These are phyloP conservation scores for Parambassis ranga DNA, from an alignment of 2,797 vertebrate genomes.

Conservation along the genomic window DNA sequence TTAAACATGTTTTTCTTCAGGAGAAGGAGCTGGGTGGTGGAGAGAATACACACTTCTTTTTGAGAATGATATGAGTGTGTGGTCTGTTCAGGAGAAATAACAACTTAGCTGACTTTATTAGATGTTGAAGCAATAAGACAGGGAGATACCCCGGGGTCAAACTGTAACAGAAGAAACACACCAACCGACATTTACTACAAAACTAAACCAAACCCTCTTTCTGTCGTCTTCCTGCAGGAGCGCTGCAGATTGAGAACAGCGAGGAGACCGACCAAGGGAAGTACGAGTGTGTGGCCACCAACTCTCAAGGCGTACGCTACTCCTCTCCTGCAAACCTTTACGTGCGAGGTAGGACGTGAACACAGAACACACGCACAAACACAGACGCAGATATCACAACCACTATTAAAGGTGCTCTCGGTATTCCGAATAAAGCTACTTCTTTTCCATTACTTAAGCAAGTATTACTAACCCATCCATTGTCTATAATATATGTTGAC, in stretches of 20 bases:
- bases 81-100: conserved; percentile 28
- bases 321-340: conserved; percentile 98
- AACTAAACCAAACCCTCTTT: conserved; percentile 5
- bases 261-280: conserved; percentile 99
- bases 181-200: conserved; percentile 5
- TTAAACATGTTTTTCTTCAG: not conserved
- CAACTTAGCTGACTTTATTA: conserved; percentile 22
- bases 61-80: not conserved
- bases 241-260: conserved; percentile 97
- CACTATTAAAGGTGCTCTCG: conserved; percentile 30
- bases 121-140: conserved; percentile 14
- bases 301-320: conserved; percentile 96
- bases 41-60: conserved; percentile 14
- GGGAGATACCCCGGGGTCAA: conserved; percentile 11
- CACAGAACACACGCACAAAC: conserved; percentile 18
- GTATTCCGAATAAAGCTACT: conserved; percentile 24
- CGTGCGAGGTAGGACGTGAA: conserved; percentile 95
- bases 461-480: conserved; percentile 77
- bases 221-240: conserved; percentile 80
- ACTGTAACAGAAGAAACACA: conserved; percentile 10
- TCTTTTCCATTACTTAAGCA: conserved; percentile 50
- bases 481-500: conserved; percentile 71
- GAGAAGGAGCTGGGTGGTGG: not conserved
- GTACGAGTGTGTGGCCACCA: conserved; percentile 97
- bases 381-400: conserved; percentile 19